A percentile compares a stretch with the other conserved stretches of the same genome.
Conservation (phyloP, 2,888 invertebrate genomes). For the Spatulosminthurus flaviceps region DNA sequence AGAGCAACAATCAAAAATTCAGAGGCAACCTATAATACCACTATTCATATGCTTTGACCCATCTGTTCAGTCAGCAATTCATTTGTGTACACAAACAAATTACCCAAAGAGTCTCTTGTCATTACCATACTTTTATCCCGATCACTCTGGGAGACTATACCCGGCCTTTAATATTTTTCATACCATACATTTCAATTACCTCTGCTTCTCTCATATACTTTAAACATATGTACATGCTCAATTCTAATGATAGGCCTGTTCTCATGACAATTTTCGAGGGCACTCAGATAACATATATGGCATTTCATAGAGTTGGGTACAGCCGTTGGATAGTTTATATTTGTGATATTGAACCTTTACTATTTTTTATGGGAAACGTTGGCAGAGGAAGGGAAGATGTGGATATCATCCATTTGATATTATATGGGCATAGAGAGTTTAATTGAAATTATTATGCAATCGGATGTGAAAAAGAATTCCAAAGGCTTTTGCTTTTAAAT, state of each 20-base stretch:
- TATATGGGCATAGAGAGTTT: too few species aligned
- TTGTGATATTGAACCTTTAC: too few species aligned
- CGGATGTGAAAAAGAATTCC: not conserved
- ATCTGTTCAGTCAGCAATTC: constrained; percentile 49
- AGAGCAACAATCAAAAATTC: constrained; percentile 30
- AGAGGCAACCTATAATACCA: constrained; percentile 23
- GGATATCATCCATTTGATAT: too few species aligned
- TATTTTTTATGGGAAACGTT: too few species aligned
- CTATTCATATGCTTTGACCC: constrained; percentile 35
- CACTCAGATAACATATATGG: too few species aligned
- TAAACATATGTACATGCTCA: too few species aligned
- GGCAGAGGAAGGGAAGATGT: too few species aligned
- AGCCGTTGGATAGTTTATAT: too few species aligned
- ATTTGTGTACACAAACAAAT: constrained; percentile 51
- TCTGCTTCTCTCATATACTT: too few species aligned
- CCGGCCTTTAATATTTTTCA: not conserved
- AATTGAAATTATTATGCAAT: not conserved
- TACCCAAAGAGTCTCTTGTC: constrained; percentile 32
- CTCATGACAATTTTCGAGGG: too few species aligned
- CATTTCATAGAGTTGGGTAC: too few species aligned
- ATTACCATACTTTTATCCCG: constrained; percentile 27
- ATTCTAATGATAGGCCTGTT: too few species aligned
- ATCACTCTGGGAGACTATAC: constrained; percentile 1
- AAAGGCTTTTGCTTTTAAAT: not conserved
- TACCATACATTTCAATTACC: not conserved